phyloP scores from a whole-genome alignment of 2,888 invertebrate genomes.

The Chaetogeoica ovagalla region DNA sequence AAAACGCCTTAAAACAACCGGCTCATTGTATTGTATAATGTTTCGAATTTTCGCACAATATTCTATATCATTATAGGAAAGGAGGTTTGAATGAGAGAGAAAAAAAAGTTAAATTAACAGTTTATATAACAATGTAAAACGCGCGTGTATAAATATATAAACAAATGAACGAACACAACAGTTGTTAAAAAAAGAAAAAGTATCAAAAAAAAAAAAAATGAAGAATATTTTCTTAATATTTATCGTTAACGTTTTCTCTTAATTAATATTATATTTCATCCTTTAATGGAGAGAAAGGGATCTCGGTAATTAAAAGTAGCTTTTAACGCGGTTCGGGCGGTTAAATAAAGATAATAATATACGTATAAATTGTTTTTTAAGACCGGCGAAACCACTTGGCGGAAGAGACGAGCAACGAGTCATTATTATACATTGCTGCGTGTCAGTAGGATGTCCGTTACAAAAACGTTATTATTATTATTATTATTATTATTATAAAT shows the following conservation, averaged over 20 bases:
- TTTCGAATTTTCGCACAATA: too few relatives aligned
- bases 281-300: conserved; percentile 50
- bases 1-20: too few relatives aligned
- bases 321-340: conserved; percentile 47
- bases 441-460: conserved; percentile 48
- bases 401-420: conserved; percentile 42
- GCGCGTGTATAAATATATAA: too few relatives aligned
- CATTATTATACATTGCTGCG: conserved; percentile 37
- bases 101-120: too few relatives aligned
- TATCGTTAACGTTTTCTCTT: conserved; percentile 36
- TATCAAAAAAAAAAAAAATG: neutral
- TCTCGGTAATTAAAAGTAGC: conserved; percentile 51
- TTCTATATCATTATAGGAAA: too few relatives aligned
- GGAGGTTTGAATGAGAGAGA: too few relatives aligned
- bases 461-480: conserved; percentile 22
- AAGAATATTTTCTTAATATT: conserved; percentile 24
- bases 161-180: neutral
- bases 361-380: conserved; percentile 48
- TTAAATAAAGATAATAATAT: conserved; percentile 31
- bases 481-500: conserved; percentile 37
- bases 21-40: too few relatives aligned
- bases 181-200: conserved; percentile 21
- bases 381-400: conserved; percentile 45
- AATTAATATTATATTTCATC: conserved; percentile 49
- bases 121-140: too few relatives aligned